Evolutionary conservation across 2,113 vertebrate genomes (phyloP).

Genomic region (Osmerus mordax): DNA sequence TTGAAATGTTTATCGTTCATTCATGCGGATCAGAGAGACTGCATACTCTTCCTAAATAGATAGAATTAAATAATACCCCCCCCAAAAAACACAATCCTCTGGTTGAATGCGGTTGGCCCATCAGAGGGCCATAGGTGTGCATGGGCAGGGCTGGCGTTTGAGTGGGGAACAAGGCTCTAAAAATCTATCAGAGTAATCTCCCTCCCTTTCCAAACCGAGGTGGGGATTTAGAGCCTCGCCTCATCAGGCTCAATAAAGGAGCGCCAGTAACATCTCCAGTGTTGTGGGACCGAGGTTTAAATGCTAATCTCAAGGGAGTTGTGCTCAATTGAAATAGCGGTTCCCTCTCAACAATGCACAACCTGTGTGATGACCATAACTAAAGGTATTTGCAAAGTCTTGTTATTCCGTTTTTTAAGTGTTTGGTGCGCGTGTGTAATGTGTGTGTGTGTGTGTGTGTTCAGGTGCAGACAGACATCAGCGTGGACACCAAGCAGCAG

Average conservation of each 20-base stretch:
- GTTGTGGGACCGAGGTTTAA: no score
- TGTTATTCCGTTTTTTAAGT: neutral
- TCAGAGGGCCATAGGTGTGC: constrained; percentile 45
- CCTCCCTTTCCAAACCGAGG: constrained; percentile 35
- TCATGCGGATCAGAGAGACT: constrained; percentile 15
- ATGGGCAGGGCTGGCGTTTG: constrained; percentile 41
- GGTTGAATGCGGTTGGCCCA: constrained; percentile 40
- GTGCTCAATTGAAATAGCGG: no score
- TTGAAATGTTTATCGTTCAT: constrained; percentile 28
- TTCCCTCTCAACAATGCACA: no score
- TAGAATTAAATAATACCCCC: constrained; percentile 33
- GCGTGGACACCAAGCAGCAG: constrained; percentile 91
- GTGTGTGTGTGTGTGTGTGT: constrained; percentile 16
- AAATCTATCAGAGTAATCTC: constrained; percentile 60
- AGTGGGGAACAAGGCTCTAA: constrained; percentile 46
- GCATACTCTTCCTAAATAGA: constrained; percentile 17
- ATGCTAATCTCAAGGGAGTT: no score
- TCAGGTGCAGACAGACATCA: constrained; percentile 87
- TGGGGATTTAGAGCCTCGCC: constrained; percentile 27
- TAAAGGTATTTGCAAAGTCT: no score
- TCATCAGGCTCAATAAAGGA: constrained; percentile 34
- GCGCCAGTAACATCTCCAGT: constrained; percentile 15
- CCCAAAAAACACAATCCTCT: constrained; percentile 25
- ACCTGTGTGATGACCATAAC: no score
- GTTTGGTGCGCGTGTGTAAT: neutral